These are phyloP conservation scores for Daphoenositta chrysoptera DNA, from an alignment of 2,113 vertebrate genomes.

Conservation along the genomic window DNA sequence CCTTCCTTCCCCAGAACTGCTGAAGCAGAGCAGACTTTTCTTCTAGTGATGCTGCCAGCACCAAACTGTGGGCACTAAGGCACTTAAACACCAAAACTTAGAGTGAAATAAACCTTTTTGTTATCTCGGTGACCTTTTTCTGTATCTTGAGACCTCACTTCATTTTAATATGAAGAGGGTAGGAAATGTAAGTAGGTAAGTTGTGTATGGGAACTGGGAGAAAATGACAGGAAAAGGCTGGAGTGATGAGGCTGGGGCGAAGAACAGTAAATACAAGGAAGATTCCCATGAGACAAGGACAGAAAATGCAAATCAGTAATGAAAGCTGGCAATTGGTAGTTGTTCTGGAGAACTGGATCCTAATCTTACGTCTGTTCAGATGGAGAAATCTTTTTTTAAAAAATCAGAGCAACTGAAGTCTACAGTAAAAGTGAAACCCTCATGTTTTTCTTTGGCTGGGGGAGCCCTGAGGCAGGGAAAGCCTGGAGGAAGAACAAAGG, in stretches of 20 bases:
- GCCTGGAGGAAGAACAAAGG: neutral
- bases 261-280: neutral
- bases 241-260: neutral
- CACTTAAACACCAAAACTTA: neutral
- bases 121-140: neutral
- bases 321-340: neutral
- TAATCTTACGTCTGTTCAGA: neutral
- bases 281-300: neutral
- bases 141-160: neutral
- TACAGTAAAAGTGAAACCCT: neutral
- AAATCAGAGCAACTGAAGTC: neutral
- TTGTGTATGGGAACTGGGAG: neutral
- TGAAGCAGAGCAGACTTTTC: neutral
- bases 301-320: neutral
- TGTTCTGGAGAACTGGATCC: neutral
- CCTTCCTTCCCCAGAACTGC: neutral
- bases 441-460: accelerated
- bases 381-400: neutral
- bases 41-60: neutral
- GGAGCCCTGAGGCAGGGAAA: neutral
- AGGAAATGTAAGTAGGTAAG: neutral
- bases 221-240: neutral
- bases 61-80: neutral
- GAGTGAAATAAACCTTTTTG: neutral
- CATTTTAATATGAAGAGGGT: neutral